Evolutionary conservation across 2,797 vertebrate species (phyloP), one percentile per base, ranked within the genome.

Genomic region (Sebastes matsubarae): DNA sequence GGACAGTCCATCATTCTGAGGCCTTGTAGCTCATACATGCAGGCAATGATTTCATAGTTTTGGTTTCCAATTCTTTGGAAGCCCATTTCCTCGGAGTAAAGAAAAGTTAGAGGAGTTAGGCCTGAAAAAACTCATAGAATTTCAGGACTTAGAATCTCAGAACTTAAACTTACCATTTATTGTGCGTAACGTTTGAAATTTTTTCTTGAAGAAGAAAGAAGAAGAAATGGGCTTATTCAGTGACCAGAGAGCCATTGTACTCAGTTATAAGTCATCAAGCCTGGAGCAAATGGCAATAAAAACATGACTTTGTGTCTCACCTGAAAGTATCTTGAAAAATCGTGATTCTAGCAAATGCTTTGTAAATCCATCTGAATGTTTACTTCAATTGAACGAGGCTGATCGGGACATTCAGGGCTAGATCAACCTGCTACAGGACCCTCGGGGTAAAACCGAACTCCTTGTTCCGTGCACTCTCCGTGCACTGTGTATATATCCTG

Each of bases 1-100:
- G 67, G 42, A 65, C 57, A 42, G 54, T 58, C 34, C 24, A 34
- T 87, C 75, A 82, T 58, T 55, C 42, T 13, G 36, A 69, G 36
- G 34, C 29, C 38, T 65, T 38, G 60, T 20, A 34, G 65, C 34
- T 72, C 24, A 34, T 29, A 50, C 46, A n/a, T 59, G 42, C 25
- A 68, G 69, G 18, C 58, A 10, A 54, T 67, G 38, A 74, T 67
- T 70, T 71, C 54, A 61, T 14, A 30, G 22, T 50, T 74, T 77
- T 57, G 68, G 57, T 74, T 73, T 77, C 30, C 50, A 80, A 6
- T 25, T 71, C 13, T 68, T 27, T 59, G 7, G 38, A 50, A 14
- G 27, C 2, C 10, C 13, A 9, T 14, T 38, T 27, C 8, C 16
- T 11, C 34, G 0, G 2, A 10, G 7, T 60, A 20, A 7, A 2